Conservation (phyloP, 1,140 invertebrate species). For the Heliconius melpomene region DNA sequence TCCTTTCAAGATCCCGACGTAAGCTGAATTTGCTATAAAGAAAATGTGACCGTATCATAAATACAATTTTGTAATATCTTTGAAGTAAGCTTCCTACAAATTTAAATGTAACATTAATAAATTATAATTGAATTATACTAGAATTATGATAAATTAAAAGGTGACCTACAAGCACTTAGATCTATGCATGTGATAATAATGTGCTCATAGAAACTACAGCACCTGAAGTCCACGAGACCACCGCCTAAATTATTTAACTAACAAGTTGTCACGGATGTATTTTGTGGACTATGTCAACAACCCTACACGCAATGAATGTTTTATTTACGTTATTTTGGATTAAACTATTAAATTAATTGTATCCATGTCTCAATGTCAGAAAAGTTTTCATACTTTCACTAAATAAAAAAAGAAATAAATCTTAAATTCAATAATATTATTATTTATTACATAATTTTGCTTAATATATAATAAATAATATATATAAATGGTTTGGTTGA, state of each 20-base stretch:
- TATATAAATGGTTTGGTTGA: too few species aligned
- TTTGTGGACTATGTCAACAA: slow-evolving; percentile 8
- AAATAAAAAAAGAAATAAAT: too few species aligned
- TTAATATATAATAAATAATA: too few species aligned
- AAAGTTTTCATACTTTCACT: too few species aligned
- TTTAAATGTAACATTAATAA: neutral
- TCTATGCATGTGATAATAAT: neutral
- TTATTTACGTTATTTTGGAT: slow-evolving; percentile 1
- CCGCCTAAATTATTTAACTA: slow-evolving; percentile 1
- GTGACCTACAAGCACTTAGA: neutral
- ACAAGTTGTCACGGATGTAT: neutral
- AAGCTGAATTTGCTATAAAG: neutral
- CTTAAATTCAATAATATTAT: too few species aligned
- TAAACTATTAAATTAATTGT: neutral
- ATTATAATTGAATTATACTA: neutral
- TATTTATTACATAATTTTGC: too few species aligned
- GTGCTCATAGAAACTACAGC: neutral
- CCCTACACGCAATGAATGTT: slow-evolving; percentile 6
- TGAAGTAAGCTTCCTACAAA: neutral
- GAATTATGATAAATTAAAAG: neutral
- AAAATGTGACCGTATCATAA: too few species aligned
- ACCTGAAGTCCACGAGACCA: neutral
- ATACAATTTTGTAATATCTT: neutral
- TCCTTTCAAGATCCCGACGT: neutral
- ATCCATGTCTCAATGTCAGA: too few species aligned